Base-by-base conservation (phyloP, 2,888 invertebrate species). In the Platynereis dumerilii region DNA sequence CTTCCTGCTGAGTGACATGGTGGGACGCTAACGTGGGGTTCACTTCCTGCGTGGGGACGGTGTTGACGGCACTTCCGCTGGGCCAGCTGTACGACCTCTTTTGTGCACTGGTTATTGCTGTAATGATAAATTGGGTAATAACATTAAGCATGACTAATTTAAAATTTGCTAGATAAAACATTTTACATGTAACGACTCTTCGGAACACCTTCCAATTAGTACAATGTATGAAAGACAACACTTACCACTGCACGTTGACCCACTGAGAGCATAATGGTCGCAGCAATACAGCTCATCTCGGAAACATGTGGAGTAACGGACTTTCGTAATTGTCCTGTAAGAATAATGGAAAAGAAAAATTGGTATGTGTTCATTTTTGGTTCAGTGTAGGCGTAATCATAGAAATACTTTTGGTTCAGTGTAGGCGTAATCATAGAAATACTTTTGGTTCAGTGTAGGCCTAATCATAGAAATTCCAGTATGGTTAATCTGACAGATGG, bases 201-300 rank as follows among this genome's bases (percentile, higher is more conserved):
- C n/a, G n/a, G n/a, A n/a, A n/a, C n/a, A n/a, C n/a, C n/a, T n/a
- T n/a, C n/a, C n/a, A n/a, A n/a, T n/a, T n/a, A n/a, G n/a, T n/a
- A n/a, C n/a, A n/a, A n/a, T n/a, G n/a, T n/a, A n/a, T n/a, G n/a
- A n/a, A n/a, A n/a, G n/a, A n/a, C 20, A 26, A 27, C 22, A 59
- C 66, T 70, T 39, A 74, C 74, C 68, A 45, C 57, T 53, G 60
- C 75, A 75, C 17, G 53, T 34, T 20, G 62, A 59, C 17, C 57
- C 64, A 0, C 45, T 42, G 12, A 72, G 64, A 20, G 60, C 53
- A 59, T 60, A 74, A 54, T 65, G 64, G 15, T 66, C 66, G 54
- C 73, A 73, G 56, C 76, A 76, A 52, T 71, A 72, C 10, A 60
- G 54, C 39, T 70, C 69, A 56, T 76, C 75, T 7, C 69, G 53